Base-by-base conservation (phyloP, 2,888 invertebrate genomes). In the Mesochorus sp. region DNA sequence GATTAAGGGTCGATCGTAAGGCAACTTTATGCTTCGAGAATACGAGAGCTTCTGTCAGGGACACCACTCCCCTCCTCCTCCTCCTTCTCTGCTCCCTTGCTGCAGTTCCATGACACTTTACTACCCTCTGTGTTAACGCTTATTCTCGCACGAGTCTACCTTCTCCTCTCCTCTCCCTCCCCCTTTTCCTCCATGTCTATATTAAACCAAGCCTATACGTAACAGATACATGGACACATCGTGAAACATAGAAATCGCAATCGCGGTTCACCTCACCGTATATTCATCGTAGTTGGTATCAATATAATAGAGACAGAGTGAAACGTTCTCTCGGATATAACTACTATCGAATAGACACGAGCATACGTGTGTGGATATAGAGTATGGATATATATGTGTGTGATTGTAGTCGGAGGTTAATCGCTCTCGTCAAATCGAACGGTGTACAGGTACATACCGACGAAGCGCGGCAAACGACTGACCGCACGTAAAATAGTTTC, bases 1-100 rank as follows among this genome's bases (percentile, higher is more conserved):
- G 79, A 80, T 80, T 73, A 79, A 80, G 76, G 75, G 64, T 66
- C 64, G 66, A 80, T 80, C 80, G 75, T 76, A 73, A 79, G 75
- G 70, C 67, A 59, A 70, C 66, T 80, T 79, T 77, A 80, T 80
- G 70, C 44, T 53, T 66, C 51, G 42, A 53, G 68, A 80, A 80
- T 76, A 79, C 79, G 64, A 73, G 68, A 79, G 76, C 76, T 76
- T 73, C 73, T 57, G 72, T 74, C 78, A 61, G 71, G 57, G 51
- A 57, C 17, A 61, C 61, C 47, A 42, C 37, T 14, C 24, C 2
- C 6, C 31, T 31, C 31, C 31, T 4, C 31, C 31, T 3, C 3
- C 6, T 31, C 31, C 3, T 31, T 31, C 3, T 4, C 31, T 31
- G 31, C 47, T 19, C 34, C 24, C 31, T 31, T 6, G 31, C 19